These are phyloP conservation scores for Danio jaintianensis DNA, from an alignment of 2,797 vertebrate species.

Conservation along the genomic window DNA sequence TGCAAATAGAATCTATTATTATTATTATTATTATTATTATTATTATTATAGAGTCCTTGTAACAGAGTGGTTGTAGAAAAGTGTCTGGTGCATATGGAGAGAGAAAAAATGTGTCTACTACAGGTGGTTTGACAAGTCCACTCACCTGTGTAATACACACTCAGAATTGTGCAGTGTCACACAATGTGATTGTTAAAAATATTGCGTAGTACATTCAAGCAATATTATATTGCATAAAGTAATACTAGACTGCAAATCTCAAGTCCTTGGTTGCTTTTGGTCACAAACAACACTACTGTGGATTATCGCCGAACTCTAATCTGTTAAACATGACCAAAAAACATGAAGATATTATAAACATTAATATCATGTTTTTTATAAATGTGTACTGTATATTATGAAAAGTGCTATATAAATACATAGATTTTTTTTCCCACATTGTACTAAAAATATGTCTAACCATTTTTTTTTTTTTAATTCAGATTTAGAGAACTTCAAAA, in stretches of 20 bases:
- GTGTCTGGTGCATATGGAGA: too few relatives aligned
- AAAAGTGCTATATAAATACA: neutral
- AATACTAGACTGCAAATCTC: neutral
- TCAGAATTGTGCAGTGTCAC: too few relatives aligned
- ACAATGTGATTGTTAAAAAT: neutral
- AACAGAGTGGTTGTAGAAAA: too few relatives aligned
- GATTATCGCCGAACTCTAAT: neutral
- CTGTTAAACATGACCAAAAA: neutral
- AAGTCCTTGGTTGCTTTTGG: neutral
- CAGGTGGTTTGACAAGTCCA: too few relatives aligned
- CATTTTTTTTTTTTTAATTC: slow-evolving; percentile 36
- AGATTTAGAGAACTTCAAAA: slow-evolving; percentile 82
- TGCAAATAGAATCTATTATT: too few relatives aligned
- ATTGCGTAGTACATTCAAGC: too few relatives aligned
- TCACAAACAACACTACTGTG: too few relatives aligned
- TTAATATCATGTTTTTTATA: neutral
- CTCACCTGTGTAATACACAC: too few relatives aligned
- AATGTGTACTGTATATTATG: neutral
- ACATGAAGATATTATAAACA: neutral
- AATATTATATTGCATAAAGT: neutral
- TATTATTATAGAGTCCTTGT: too few relatives aligned
- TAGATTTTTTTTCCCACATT: neutral
- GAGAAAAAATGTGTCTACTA: too few relatives aligned
- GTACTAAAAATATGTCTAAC: too few relatives aligned
- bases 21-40: too few relatives aligned